These are phyloP conservation scores for Zaprionus gabonicus DNA, from an alignment of 1,140 invertebrate species.

Conservation along the genomic window DNA sequence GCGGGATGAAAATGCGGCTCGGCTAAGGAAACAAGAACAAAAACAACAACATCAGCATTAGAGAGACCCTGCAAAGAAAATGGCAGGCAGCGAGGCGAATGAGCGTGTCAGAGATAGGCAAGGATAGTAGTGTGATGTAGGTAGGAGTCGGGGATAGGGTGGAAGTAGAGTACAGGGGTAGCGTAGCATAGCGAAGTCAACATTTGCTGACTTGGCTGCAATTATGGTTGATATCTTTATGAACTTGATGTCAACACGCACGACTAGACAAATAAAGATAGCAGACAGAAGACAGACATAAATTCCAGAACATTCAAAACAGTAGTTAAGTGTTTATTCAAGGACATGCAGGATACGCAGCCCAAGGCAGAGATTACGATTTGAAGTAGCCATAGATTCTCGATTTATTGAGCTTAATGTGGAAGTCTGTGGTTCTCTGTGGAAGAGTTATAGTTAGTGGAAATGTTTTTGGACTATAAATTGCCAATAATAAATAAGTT, in stretches of 20 bases:
- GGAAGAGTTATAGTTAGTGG: background rate
- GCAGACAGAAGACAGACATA: conserved; percentile 21
- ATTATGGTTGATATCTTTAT: conserved; percentile 69
- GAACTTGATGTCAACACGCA: conserved; percentile 60
- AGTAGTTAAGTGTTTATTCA: conserved; percentile 12
- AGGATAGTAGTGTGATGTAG: background rate
- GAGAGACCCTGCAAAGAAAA: background rate
- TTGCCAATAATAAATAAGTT: background rate
- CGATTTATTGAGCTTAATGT: background rate
- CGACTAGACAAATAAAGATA: conserved; percentile 34
- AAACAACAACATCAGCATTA: conserved; percentile 25
- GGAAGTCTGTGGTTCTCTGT: background rate
- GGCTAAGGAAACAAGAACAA: conserved; percentile 25
- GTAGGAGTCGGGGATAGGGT: background rate
- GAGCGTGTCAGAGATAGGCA: background rate
- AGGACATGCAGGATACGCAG: background rate
- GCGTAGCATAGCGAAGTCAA: conserved; percentile 22
- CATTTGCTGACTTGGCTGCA: conserved; percentile 52
- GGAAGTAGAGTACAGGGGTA: background rate
- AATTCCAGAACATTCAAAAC: conserved; percentile 6
- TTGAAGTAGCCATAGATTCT: background rate
- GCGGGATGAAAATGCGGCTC: conserved; percentile 48
- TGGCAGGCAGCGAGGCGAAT: conserved; percentile 21
- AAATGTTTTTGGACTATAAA: background rate
- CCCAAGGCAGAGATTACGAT: background rate